A percentile compares a stretch with the other conserved stretches of the same genome.
Conservation (phyloP, 2,888 invertebrate species). For the Tuberolachnus salignus region DNA sequence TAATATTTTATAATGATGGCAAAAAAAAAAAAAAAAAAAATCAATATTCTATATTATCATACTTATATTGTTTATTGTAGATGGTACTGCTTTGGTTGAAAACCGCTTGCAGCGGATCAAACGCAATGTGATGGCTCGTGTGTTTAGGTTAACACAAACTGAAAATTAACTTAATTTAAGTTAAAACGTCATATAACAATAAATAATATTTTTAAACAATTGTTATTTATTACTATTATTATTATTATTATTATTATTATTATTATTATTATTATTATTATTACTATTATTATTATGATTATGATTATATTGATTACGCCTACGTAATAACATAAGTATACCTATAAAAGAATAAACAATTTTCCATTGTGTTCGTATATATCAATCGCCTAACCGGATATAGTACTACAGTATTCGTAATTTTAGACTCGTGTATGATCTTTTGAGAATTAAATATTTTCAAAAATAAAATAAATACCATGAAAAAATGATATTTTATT, state of each 20-base stretch:
- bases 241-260: conserved; percentile 35
- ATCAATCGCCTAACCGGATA: conserved; percentile 40
- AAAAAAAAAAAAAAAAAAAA: conserved; percentile 21
- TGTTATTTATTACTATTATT: conserved; percentile 54
- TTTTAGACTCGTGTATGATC: conserved; percentile 52
- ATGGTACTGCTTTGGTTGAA: conserved; percentile 46
- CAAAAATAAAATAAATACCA: conserved; percentile 12
- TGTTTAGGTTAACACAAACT: conserved; percentile 45
- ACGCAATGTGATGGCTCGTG: conserved; percentile 51
- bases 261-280: conserved; percentile 39
- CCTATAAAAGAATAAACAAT: conserved; percentile 40
- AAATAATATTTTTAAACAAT: conserved; percentile 40
- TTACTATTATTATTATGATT: conserved; percentile 48
- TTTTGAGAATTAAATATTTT: conserved; percentile 46
- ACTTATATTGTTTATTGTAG: conserved; percentile 54
- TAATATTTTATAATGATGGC: conserved; percentile 16
- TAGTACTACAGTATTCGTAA: conserved; percentile 52
- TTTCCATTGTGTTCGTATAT: conserved; percentile 47
- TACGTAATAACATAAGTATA: conserved; percentile 47
- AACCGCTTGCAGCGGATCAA: conserved; percentile 54
- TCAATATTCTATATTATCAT: conserved; percentile 29
- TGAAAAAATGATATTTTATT: conserved; percentile 19
- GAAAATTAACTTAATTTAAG: conserved; percentile 44
- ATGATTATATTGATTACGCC: conserved; percentile 16
- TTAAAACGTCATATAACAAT: conserved; percentile 13